Conservation (phyloP, 2,888 invertebrate genomes). For the Sisyra nigra region DNA sequence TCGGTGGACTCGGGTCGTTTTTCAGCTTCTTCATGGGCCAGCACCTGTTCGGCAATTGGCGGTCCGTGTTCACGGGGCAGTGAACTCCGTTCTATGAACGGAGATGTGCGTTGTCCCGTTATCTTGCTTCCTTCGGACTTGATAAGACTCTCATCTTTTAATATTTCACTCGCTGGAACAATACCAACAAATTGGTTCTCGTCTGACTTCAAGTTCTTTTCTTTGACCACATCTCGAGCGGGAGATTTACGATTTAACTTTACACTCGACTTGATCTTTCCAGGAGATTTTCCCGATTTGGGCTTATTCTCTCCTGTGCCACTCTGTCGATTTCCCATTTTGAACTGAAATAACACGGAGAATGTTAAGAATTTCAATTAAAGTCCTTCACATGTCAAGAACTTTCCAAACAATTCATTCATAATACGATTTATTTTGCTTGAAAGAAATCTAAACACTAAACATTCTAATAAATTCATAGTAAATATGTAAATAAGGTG, state of each 20-base stretch:
- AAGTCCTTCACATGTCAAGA: too few relatives aligned
- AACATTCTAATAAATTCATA: too few relatives aligned
- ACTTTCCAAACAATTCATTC: too few relatives aligned
- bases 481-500: too few relatives aligned
- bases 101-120: conserved; percentile 1
- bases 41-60: not conserved
- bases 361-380: too few relatives aligned
- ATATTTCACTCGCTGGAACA: conserved; percentile 15
- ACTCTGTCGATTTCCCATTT: conserved; percentile 38
- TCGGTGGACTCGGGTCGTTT: conserved; percentile 12
- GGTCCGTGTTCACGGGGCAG: not conserved
- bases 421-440: too few relatives aligned
- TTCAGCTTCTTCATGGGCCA: conserved; percentile 7
- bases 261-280: conserved; percentile 37
- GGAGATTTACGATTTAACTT: conserved; percentile 32
- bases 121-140: conserved; percentile 1
- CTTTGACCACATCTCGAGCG: conserved; percentile 20
- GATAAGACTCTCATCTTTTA: conserved; percentile 12
- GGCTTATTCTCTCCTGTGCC: conserved; percentile 27
- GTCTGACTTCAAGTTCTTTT: conserved; percentile 16
- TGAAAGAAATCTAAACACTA: too few relatives aligned
- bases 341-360: conserved; percentile 6
- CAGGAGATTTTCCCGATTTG: conserved; percentile 37
- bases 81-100: conserved; percentile 1
- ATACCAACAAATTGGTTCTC: conserved; percentile 20